Base-by-base conservation (phyloP, 1,140 invertebrate species). In the Idris sp. region DNA sequence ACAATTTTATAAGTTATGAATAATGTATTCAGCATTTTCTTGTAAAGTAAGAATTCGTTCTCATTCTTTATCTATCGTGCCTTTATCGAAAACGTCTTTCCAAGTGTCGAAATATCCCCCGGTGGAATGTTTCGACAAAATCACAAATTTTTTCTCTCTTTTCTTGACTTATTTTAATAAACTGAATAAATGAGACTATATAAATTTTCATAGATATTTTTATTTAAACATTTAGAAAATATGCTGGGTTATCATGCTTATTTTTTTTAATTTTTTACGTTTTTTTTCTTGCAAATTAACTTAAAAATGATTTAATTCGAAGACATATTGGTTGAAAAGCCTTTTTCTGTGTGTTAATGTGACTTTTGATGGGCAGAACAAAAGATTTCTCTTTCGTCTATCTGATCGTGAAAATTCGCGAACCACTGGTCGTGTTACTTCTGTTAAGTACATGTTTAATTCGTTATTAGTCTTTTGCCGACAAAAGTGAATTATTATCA, bases 1-100 rank as follows among this genome's bases (percentile, higher is more conserved):
- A 51, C 48, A 54, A 46, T 54, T 53, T 14, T 54, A 54, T 46
- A 51, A 53, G 40, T 35, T 48, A 49, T 58, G 51, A 67, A 58
- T 67, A 67, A 67, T 49, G 51, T 56, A 67, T 67, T 51, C 51
- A 64, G 44, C 46, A 53, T 64, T 64, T 64, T 65, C 61, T 56
- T 43, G 56, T 48, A 56, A 8, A 48, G 35, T 22, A 68, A 51
- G 64, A 58, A 68, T 68, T 49, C 51, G 16, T 67, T 43, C 5
- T 10, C 64, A 58, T 58, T 51, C 44, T 58, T 49, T 51, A 65
- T 51, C 53, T 22, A 18, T 4, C 53, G 13, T 58, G 36, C 43
- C 53, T 58, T 68, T 58, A 68, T 68, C 36, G 64, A 19, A 68
- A 68, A 58, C 44, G 53, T 68, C 64, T 58, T 43, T 58, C 44